Conservation (phyloP, 1,140 invertebrate genomes). For the Drosophila subobscura region DNA sequence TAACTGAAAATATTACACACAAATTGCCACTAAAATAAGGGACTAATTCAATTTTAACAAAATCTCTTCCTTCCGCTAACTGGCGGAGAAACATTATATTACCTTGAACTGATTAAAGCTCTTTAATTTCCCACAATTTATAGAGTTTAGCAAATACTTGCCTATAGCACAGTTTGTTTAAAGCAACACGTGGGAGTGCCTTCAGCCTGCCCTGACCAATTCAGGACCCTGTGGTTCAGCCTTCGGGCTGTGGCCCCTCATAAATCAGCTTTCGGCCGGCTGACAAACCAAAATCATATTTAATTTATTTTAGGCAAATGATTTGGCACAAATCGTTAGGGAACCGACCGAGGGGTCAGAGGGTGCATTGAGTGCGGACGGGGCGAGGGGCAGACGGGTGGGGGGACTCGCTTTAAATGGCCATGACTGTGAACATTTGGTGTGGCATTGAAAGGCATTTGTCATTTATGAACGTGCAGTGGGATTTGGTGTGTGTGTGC, state of each 20-base stretch:
- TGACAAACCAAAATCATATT: conserved; percentile 60
- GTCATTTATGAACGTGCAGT: conserved; percentile 40
- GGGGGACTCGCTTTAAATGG: conserved; percentile 67
- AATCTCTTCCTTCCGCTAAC: no score
- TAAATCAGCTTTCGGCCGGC: conserved; percentile 58
- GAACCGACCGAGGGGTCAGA: not conserved
- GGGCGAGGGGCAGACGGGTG: not conserved
- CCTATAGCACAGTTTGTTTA: not conserved
- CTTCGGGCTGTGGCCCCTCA: conserved; percentile 36
- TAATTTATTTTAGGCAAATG: conserved; percentile 63
- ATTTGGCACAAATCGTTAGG: conserved; percentile 54
- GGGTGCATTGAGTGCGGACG: conserved; percentile 27
- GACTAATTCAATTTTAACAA: no score
- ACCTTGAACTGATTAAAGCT: no score
- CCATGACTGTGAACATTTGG: conserved; percentile 64
- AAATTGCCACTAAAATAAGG: no score
- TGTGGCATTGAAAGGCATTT: conserved; percentile 63
- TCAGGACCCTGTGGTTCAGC: conserved; percentile 19
- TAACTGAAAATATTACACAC: no score
- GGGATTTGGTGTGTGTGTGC: not conserved
- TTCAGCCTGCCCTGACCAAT: conserved; percentile 25
- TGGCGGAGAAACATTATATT: no score
- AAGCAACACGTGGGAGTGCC: conserved; percentile 45
- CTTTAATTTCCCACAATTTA: no score
- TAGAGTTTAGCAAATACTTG: not conserved